Evolutionary conservation across 2,113 vertebrate genomes (phyloP).

Genomic region (Macquaria australasica): DNA sequence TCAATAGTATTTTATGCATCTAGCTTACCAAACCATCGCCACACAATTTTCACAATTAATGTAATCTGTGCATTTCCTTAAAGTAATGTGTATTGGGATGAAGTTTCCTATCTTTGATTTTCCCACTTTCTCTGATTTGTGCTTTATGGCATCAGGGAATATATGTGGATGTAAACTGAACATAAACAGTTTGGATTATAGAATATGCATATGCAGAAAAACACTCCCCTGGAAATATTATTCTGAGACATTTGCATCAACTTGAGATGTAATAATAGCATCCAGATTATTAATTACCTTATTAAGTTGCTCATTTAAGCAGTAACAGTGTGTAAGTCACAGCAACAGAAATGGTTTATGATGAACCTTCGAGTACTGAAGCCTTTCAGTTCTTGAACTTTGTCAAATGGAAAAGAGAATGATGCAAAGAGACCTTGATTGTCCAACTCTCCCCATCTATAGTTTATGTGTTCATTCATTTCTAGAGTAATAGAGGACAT

Average conservation of each 20-base stretch:
- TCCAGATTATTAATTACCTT: constrained; percentile 6
- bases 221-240: constrained; percentile 21
- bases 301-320: constrained; percentile 8
- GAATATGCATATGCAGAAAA: constrained; percentile 38
- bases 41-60: not conserved
- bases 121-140: not conserved
- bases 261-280: not conserved
- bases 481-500: constrained; percentile 55
- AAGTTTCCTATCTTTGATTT: not conserved
- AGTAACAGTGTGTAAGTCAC: not conserved
- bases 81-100: not conserved
- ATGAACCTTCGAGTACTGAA: constrained; percentile 20
- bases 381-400: constrained; percentile 6
- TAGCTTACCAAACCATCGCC: not conserved
- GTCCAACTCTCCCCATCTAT: constrained; percentile 33
- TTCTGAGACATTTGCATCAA: not conserved
- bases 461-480: constrained; percentile 69
- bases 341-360: constrained; percentile 1
- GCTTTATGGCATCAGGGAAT: not conserved
- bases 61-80: constrained; percentile 6
- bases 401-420: constrained; percentile 36
- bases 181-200: constrained; percentile 35
- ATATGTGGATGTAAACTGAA: constrained; percentile 20
- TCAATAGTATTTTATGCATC: not conserved
- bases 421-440: constrained; percentile 53